Percentiles rank a stretch among this genome's conserved stretches.
These are phyloP conservation scores for Lepidothrix coronata DNA, from an alignment of 2,113 vertebrate species.

Conservation along the genomic window DNA sequence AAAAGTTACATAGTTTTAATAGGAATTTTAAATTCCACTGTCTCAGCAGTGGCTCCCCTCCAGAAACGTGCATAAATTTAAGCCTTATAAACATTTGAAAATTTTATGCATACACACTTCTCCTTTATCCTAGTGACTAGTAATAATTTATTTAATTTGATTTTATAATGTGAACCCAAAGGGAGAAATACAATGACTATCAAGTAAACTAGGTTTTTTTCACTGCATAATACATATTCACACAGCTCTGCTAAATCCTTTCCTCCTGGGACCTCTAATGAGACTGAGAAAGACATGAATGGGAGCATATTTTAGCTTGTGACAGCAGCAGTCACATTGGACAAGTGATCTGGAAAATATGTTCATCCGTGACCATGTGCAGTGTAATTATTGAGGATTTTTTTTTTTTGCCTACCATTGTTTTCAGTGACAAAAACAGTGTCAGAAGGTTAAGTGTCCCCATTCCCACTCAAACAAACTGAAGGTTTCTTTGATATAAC, in stretches of 20 bases:
- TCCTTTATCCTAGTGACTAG: neutral
- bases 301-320: neutral
- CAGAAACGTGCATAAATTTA: neutral
- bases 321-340: neutral
- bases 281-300: neutral
- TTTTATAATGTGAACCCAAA: neutral
- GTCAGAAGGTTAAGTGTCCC: neutral
- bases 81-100: neutral
- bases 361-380: neutral
- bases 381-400: neutral
- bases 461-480: neutral
- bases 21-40: neutral
- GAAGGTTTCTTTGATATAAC: neutral
- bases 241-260: neutral
- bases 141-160: neutral
- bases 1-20: neutral
- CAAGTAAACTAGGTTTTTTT: neutral
- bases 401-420: neutral
- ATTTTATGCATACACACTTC: neutral
- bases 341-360: neutral
- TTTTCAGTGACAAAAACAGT: neutral
- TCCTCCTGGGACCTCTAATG: neutral
- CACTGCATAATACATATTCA: neutral
- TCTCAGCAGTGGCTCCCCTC: neutral
- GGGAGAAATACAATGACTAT: neutral